phyloP scores from a whole-genome alignment of 2,113 vertebrate species.

The Symphodus melops region DNA sequence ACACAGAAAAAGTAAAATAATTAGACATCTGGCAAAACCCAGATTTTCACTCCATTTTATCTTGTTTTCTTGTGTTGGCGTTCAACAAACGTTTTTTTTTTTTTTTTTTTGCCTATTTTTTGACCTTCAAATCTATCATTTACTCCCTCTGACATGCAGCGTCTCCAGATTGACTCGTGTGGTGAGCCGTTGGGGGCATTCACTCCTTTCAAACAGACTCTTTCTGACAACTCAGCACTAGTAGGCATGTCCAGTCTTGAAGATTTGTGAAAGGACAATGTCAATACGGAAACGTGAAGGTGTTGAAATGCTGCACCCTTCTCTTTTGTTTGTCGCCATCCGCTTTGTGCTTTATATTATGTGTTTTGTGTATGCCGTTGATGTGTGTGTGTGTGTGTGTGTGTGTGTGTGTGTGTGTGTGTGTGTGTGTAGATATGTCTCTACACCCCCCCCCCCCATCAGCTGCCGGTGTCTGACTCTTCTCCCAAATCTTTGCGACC shows the following conservation, averaged over 20 bases:
- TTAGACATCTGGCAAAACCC: constrained; percentile 32
- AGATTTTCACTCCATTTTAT: too few species aligned
- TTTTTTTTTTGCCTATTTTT: constrained; percentile 70
- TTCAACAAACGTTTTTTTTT: constrained; percentile 53
- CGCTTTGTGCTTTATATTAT: constrained; percentile 16
- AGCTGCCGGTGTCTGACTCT: constrained; percentile 69
- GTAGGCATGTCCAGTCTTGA: constrained; percentile 65
- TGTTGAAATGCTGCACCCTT: constrained; percentile 17
- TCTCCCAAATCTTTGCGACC: constrained; percentile 72
- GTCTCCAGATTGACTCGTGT: constrained; percentile 70
- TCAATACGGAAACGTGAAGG: constrained; percentile 12
- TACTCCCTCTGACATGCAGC: constrained; percentile 42
- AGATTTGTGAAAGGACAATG: constrained; percentile 58
- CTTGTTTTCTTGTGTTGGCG: constrained; percentile 18
- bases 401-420: constrained; percentile 1
- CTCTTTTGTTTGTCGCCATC: constrained; percentile 15
- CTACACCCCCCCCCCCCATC: constrained; percentile 56
- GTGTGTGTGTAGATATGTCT: background rate
- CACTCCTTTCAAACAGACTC: constrained; percentile 68
- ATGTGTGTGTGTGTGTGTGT: background rate
- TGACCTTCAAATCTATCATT: constrained; percentile 70
- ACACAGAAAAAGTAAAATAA: constrained; percentile 15
- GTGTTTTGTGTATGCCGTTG: constrained; percentile 7
- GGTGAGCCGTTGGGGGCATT: constrained; percentile 60
- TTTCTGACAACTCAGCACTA: constrained; percentile 74